Evolutionary conservation across 92 coral and sea anemone species (phyloP), one percentile per base, ranked within the genome.

Genomic region (Parazoanthus darwini): DNA sequence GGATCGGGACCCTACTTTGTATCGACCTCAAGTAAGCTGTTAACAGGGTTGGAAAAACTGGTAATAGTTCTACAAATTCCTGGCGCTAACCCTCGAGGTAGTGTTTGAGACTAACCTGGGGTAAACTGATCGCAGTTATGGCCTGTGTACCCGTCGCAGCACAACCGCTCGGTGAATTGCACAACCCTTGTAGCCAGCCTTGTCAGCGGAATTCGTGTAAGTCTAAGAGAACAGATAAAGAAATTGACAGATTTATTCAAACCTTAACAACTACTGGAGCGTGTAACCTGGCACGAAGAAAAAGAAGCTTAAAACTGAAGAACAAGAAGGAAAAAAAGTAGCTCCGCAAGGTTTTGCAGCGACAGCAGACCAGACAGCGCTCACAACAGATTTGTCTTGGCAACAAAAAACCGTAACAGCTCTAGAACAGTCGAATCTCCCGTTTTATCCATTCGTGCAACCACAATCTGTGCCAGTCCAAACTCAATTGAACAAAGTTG

Each of bases 91-190:
- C 33, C 18, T 15, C 59, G 14, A 54, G 13, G 1, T 13, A 54
- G 59, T 54, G 59, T n/a, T n/a, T 5, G 79, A 75, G 11, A 70
- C 44, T 70, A 51, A 92, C 94, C 92, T 92, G 81, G 11, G 8
- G 59, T 74, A 14, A 51, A n/a, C 81, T 89, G 88, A 85, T 89
- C 90, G 37, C 94, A 92, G 75, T 77, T 78, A 23, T 25, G 86
- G 42, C 94, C 94, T 16, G 88, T 77, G 39, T 80, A 92, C 4
- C 94, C 94, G 16, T 86, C 86, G 23, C 94, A 92, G 56, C 94
- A 92, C 15, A 77, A n/a, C 46, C 75, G 66, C 42, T 92, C 94
- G 33, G 80, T 81, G 65, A 86, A 92, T 82, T 79, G 80, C 23
- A 89, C 89, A 4, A 38, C 39, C 20, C 92, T 86, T 44, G 90